Evolutionary conservation across 2,888 invertebrate species (phyloP).

Genomic region (Clepsis dumicolana): DNA sequence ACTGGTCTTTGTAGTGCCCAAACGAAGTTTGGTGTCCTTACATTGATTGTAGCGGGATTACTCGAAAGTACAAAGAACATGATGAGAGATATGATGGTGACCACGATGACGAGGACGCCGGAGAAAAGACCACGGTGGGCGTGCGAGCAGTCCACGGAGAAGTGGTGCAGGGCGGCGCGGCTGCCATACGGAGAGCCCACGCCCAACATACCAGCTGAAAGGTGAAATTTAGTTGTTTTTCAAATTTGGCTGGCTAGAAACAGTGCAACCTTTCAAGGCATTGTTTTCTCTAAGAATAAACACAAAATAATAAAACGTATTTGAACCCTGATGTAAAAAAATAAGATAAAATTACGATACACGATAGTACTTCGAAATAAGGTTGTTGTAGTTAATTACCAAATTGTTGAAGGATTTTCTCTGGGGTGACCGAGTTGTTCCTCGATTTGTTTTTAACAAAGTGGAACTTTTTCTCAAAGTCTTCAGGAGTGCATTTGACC

Average conservation of each 20-base stretch:
- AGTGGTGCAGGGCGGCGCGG: conserved; percentile 86
- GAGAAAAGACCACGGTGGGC: conserved; percentile 92
- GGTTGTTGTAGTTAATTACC: conserved; percentile 57
- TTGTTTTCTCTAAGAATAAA: no score
- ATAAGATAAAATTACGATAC: no score
- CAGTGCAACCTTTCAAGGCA: no score
- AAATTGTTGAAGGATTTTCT: conserved; percentile 82
- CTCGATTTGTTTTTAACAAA: conserved; percentile 74
- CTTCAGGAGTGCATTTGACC: conserved; percentile 81
- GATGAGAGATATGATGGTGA: conserved; percentile 94
- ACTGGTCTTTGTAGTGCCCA: not conserved
- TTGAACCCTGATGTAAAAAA: no score
- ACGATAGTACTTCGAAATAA: no score
- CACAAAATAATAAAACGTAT: no score
- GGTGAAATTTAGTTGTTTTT: conserved; percentile 23
- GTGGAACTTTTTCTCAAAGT: conserved; percentile 77
- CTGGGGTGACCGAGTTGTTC: conserved; percentile 81
- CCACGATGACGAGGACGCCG: conserved; percentile 91
- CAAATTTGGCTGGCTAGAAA: no score
- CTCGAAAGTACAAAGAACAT: conserved; percentile 95
- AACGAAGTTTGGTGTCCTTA: conserved; percentile 54
- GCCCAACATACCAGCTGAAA: conserved; percentile 86
- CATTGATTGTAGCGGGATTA: conserved; percentile 86
- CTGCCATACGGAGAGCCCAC: conserved; percentile 78
- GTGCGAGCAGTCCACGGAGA: conserved; percentile 93